A percentile compares a stretch with the other conserved stretches of the same genome.
These are phyloP conservation scores for Drosophila sp. DNA, from an alignment of 1,140 invertebrate species.

Conservation along the genomic window DNA sequence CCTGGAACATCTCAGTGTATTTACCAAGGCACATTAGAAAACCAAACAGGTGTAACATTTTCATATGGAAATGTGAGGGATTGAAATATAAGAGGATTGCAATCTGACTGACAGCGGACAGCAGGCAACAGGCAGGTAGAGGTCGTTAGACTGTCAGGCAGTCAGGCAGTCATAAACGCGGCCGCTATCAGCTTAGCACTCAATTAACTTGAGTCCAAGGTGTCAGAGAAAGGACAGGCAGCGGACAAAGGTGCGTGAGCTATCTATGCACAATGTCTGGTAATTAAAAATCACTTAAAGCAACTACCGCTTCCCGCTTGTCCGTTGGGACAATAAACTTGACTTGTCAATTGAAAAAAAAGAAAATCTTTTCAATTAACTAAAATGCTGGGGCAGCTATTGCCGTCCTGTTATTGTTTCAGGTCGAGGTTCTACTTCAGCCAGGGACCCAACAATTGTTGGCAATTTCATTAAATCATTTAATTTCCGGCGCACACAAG, in stretches of 20 bases:
- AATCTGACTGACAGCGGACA: background rate
- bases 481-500: conserved; percentile 68
- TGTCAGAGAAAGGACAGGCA: conserved; percentile 11
- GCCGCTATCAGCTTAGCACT: conserved; percentile 59
- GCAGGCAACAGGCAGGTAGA: conserved; percentile 10
- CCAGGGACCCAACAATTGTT: conserved; percentile 57
- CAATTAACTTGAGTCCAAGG: conserved; percentile 61
- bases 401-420: conserved; percentile 42
- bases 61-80: conserved; percentile 12
- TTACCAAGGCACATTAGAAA: conserved; percentile 36
- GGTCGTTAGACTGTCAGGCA: conserved; percentile 9
- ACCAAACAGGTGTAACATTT: conserved; percentile 58
- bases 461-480: conserved; percentile 82
- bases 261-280: conserved; percentile 55
- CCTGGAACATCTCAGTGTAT: conserved; percentile 15
- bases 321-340: conserved; percentile 3
- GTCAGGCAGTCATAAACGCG: conserved; percentile 37
- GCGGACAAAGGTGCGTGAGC: conserved; percentile 5
- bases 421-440: background rate
- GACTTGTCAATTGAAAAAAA: conserved; percentile 30
- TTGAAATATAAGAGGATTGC: conserved; percentile 4
- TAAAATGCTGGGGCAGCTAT: conserved; percentile 54
- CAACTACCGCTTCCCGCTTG: background rate
- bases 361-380: conserved; percentile 75
- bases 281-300: conserved; percentile 78